Conservation (phyloP, 1,140 invertebrate species). For the Cydia strobilella region DNA sequence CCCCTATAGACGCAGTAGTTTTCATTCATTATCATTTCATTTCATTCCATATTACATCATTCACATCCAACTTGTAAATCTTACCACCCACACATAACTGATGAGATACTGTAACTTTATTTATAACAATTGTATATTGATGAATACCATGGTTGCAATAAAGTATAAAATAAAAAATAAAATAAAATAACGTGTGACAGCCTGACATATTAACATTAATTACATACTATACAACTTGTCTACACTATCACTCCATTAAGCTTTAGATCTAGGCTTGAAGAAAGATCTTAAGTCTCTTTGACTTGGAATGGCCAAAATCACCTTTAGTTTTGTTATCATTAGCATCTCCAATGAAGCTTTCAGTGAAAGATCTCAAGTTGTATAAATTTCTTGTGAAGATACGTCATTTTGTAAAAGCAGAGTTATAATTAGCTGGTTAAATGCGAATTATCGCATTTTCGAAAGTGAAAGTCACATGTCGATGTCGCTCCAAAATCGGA, state of each 20-base stretch:
- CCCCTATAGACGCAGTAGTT: neutral
- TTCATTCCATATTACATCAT: neutral
- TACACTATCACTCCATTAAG: neutral
- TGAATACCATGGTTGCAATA: no score
- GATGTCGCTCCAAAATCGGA: constrained; percentile 13
- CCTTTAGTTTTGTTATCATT: neutral
- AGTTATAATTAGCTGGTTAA: constrained; percentile 8
- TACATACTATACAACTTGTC: neutral
- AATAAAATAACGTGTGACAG: neutral
- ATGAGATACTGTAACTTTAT: no score
- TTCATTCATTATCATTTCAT: no score
- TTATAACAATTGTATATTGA: no score
- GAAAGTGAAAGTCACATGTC: constrained; percentile 10
- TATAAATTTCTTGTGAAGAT: neutral
- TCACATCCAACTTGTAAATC: neutral
- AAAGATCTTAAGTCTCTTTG: neutral
- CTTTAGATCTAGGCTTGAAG: neutral
- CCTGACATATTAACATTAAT: constrained; percentile 10
- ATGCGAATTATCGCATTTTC: constrained; percentile 6
- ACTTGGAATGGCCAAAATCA: neutral
- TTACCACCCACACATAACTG: constrained; percentile 3
- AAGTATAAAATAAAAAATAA: no score
- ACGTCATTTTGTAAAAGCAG: neutral
- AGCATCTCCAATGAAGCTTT: neutral
- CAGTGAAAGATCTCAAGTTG: neutral